Conservation (phyloP, 1,140 invertebrate species). For the Sminthurides bifidus region DNA sequence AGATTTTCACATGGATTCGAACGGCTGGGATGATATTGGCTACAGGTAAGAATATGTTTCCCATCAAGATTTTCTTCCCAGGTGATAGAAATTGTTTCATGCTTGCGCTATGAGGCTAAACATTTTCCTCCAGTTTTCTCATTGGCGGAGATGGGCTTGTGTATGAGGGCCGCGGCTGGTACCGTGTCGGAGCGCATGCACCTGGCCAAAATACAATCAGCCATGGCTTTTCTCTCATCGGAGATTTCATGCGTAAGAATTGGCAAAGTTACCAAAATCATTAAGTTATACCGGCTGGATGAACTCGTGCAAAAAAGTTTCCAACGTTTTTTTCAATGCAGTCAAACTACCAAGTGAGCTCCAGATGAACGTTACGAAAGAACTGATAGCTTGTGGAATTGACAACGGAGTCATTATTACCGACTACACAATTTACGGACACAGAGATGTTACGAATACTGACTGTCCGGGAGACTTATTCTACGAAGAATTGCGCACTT, state of each 20-base stretch:
- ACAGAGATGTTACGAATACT: conserved; percentile 52
- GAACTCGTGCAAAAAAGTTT: conserved; percentile 14
- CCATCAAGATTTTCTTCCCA: background rate
- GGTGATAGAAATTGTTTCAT: background rate
- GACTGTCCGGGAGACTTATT: conserved; percentile 55
- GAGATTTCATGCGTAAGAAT: conserved; percentile 44
- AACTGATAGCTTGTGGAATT: conserved; percentile 51
- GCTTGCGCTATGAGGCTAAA: background rate
- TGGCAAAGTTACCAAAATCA: background rate
- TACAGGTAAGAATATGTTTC: conserved; percentile 44
- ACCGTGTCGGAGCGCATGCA: conserved; percentile 56
- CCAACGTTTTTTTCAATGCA: conserved; percentile 1
- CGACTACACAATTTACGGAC: conserved; percentile 54
- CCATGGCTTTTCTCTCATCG: conserved; percentile 56
- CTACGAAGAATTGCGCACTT: conserved; percentile 49
- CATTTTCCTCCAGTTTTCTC: conserved; percentile 48
- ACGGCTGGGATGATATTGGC: conserved; percentile 51
- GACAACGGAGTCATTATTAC: conserved; percentile 41
- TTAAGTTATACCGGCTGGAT: conserved; percentile 18
- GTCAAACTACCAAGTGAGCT: conserved; percentile 42
- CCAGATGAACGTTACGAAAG: conserved; percentile 47
- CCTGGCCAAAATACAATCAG: conserved; percentile 49
- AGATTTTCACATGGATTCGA: conserved; percentile 57
- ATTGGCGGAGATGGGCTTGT: conserved; percentile 61
- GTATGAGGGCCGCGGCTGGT: conserved; percentile 60